These are phyloP conservation scores for Spheniscus humboldti DNA, from an alignment of 2,797 vertebrate genomes.

Conservation along the genomic window DNA sequence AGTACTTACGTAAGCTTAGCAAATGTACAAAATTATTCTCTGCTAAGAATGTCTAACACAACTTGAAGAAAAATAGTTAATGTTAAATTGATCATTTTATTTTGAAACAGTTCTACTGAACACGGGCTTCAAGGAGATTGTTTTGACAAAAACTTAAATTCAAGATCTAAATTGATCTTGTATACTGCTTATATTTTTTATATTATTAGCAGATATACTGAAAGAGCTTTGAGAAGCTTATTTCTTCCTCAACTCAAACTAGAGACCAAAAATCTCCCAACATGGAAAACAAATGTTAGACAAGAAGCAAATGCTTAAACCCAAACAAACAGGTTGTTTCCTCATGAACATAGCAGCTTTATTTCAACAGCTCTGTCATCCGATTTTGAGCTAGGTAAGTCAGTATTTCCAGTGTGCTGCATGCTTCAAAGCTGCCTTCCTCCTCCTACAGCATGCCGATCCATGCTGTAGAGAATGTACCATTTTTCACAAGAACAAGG, in stretches of 20 bases:
- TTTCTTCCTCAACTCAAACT: neutral
- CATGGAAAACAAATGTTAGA: neutral
- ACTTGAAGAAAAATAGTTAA: neutral
- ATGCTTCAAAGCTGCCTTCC: neutral
- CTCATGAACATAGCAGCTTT: neutral
- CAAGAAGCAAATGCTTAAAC: neutral
- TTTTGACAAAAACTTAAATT: neutral
- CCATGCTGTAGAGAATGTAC: neutral
- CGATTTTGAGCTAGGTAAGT: neutral
- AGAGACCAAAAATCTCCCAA: neutral
- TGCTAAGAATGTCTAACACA: neutral
- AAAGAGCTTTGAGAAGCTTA: neutral
- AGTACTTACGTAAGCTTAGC: neutral
- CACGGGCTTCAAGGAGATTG: neutral
- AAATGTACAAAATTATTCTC: neutral
- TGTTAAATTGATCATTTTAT: neutral
- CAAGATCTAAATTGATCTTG: neutral
- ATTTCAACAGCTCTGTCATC: neutral
- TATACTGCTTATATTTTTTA: neutral
- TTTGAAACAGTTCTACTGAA: neutral
- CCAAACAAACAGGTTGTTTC: neutral
- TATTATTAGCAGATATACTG: neutral
- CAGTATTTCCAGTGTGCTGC: neutral
- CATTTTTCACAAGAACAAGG: slow-evolving; percentile 33
- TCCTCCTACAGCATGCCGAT: neutral